Evolutionary conservation across 2,888 invertebrate species (phyloP), one percentile per base, ranked within the genome.

Genomic region (Pocota personata): DNA sequence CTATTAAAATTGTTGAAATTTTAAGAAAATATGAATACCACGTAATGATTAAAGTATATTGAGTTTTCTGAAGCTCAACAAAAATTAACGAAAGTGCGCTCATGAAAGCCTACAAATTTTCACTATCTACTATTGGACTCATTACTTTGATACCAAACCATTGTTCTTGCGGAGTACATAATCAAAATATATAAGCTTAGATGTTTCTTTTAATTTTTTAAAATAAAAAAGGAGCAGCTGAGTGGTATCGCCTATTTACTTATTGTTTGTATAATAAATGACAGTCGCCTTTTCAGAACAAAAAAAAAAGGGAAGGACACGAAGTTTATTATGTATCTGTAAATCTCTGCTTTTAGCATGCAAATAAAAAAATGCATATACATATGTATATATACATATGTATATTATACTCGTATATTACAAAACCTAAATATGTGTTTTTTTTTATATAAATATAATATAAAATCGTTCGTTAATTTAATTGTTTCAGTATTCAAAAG

Each of bases 381-480:
- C 24, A 50, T 67, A 52, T 19, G 24, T 52, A 50, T 48, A 48
- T 21, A 50, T 64, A 46, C 55, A 64, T 62, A 50, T 32, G 12
- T 72, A 60, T 72, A 60, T 72, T 12, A 12, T 21, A 62, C 27
- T 73, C 19, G 30, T 50, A 37, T 27, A 58, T 72, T 72, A 60
- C 8, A 60, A 72, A 60, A 62, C 62, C 52, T 64, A 62, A 43
- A 35, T 37, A 21, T 46, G 19, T 32, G 19, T 75, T 32, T 30
- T 62, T n/a, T n/a, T 48, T 55, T 46, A 14, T 75, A 66, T 64
- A 66, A 64, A 64, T 73, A 6, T 73, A 40, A 73, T 75, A 75
- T 75, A 64, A 75, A 75, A 75, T 75, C 75, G 64, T 75, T 66
- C 46, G 35, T 66, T 32, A 16, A 50, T 14, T 62, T 73, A 73